Evolutionary conservation across 2,113 vertebrate genomes (phyloP).

Genomic region (Corythaeola cristata): DNA sequence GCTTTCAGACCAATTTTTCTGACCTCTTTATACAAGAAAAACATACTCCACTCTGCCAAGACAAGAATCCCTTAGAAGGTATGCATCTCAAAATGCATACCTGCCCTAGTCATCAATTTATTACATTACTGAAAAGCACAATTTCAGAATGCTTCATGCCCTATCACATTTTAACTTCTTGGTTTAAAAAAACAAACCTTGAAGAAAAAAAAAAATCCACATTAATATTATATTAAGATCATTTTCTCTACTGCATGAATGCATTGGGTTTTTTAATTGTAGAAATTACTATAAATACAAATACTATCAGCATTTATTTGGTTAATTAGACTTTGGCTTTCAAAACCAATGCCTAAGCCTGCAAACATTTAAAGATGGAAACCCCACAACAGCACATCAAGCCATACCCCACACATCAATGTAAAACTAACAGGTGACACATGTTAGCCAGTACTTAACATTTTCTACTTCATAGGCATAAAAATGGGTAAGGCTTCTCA

Average conservation of each 20-base stretch:
- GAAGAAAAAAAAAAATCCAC: background rate
- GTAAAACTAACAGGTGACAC: background rate
- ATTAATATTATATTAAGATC: background rate
- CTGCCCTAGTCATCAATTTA: background rate
- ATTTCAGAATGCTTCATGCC: background rate
- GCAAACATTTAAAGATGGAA: background rate
- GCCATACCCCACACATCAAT: background rate
- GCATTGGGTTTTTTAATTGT: background rate
- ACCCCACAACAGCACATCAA: background rate
- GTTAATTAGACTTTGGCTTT: background rate
- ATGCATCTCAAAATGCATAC: background rate
- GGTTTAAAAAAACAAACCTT: background rate
- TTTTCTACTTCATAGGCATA: background rate
- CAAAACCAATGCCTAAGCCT: background rate
- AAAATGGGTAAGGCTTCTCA: background rate
- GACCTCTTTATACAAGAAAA: background rate
- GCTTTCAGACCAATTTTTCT: background rate
- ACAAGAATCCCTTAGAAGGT: background rate
- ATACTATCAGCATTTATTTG: background rate
- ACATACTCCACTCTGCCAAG: background rate
- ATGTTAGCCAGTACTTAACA: background rate
- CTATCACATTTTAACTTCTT: background rate
- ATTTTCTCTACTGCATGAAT: background rate
- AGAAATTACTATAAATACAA: background rate
- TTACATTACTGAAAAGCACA: background rate